These are phyloP conservation scores for Drosophila subquinaria DNA, from an alignment of 2,888 invertebrate genomes.

Conservation along the genomic window DNA sequence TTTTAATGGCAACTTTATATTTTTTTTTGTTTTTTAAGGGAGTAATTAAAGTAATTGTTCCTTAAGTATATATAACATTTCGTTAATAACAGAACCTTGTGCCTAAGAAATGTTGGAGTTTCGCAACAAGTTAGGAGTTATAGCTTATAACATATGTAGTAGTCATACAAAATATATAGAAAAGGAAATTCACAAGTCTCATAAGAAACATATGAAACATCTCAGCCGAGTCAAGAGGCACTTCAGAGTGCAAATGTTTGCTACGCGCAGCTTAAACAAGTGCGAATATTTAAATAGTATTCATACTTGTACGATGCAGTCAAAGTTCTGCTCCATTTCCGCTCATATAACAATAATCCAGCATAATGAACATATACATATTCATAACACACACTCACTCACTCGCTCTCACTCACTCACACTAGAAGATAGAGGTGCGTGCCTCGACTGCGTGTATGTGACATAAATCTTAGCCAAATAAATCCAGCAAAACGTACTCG, in stretches of 20 bases:
- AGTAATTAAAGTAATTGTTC: no score
- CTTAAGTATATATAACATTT: no score
- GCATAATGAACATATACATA: constrained; percentile 78
- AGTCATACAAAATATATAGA: neutral
- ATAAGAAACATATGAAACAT: neutral
- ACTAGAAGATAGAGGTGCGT: constrained; percentile 10
- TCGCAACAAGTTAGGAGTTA: no score
- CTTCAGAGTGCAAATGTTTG: constrained; percentile 15
- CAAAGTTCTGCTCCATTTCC: constrained; percentile 76
- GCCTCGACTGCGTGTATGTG: constrained; percentile 51
- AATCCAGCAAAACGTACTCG: constrained; percentile 55
- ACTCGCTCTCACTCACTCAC: constrained; percentile 9
- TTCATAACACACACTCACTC: constrained; percentile 63
- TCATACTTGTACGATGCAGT: constrained; percentile 44
- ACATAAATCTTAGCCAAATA: constrained; percentile 77
- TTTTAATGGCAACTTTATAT: no score
- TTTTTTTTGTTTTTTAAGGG: no score
- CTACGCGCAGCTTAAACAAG: constrained; percentile 24
- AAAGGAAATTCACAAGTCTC: neutral
- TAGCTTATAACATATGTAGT: neutral
- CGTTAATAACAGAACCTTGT: no score
- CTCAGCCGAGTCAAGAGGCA: neutral
- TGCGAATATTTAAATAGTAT: constrained; percentile 68
- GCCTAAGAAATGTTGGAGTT: no score
- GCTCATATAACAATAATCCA: constrained; percentile 70